Base-by-base conservation (phyloP, 2,113 vertebrate genomes). In the Lasiurus borealis region DNA sequence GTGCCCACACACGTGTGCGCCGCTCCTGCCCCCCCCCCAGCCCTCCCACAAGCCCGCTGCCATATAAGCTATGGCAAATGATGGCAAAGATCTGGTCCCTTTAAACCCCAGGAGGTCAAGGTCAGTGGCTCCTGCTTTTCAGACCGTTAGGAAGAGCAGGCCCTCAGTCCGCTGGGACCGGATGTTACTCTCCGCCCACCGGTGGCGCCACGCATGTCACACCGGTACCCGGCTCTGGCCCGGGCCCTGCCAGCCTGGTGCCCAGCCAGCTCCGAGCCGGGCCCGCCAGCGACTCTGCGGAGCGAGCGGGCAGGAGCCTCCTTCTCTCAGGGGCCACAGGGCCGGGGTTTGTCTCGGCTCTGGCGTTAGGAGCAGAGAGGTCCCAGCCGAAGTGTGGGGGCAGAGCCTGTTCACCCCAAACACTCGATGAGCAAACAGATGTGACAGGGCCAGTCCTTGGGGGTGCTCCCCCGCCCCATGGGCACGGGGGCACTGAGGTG, bases 201-300 rank as follows among this genome's bases (percentile, higher is more conserved):
- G 40, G 4, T 1, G 75, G 40, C 40, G 40, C 69, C 44, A 0
- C 0, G 18, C 0, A 0, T 0, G 4, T 40, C 8, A 7, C 31
- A 1, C 82, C 6, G 15, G 12, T 44, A 0, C 52, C 1, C 1
- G 18, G 11, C 46, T 62, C 83, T 75, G 16, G 18, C 57, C 44
- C 29, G n/a, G 7, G 15, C 8, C 25, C 36, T 10, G 85, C n/a
- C 0, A 11, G 8, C 50, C 57, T 13, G 2, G 36, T 1, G 11
- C 5, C 27, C 71, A 12, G 25, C 23, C n/a, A 9, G 1, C 25
- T 36, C 18, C 9, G 25, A 50, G 44, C 29, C 14, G 31, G 3
- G 2, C 44, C 59, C 7, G n/a, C n/a, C n/a, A n/a, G n/a, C n/a
- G n/a, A n/a, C n/a, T n/a, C n/a, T n/a, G n/a, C n/a, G 7, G 48